Conservation (phyloP, 2,888 invertebrate genomes). For the Petrolisthes cinctipes region DNA sequence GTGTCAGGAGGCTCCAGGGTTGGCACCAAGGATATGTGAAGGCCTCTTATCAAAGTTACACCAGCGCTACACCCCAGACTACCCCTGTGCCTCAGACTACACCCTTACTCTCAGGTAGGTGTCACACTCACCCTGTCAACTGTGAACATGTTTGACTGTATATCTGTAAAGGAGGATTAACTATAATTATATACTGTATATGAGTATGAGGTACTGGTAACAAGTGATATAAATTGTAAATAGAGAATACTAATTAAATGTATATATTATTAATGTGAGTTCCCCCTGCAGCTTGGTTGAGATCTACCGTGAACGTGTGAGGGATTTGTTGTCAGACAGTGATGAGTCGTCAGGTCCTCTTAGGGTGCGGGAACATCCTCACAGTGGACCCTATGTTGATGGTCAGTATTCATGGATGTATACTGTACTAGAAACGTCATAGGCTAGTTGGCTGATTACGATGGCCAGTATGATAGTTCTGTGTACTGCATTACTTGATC, state of each 20-base stretch:
- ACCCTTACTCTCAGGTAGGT: conserved; percentile 49
- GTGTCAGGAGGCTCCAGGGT: conserved; percentile 70
- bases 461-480: too few species aligned
- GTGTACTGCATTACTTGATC: too few species aligned
- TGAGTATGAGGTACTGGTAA: too few species aligned
- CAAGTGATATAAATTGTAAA: too few species aligned
- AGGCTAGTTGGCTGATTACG: too few species aligned
- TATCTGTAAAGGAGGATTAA: too few species aligned
- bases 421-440: too few species aligned
- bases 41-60: conserved; percentile 65
- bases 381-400: conserved; percentile 83
- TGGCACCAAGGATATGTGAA: conserved; percentile 71
- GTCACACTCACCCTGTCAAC: background rate
- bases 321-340: conserved; percentile 76
- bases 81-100: conserved; percentile 47
- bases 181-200: too few species aligned
- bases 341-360: conserved; percentile 70
- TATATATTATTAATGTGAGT: too few species aligned
- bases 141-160: too few species aligned
- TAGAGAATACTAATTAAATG: too few species aligned
- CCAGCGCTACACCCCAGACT: conserved; percentile 38
- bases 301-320: conserved; percentile 78
- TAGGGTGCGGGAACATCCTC: conserved; percentile 84
- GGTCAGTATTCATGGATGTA: conserved; percentile 73
- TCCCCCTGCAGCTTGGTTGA: conserved; percentile 71